Base-by-base conservation (phyloP, 2,888 invertebrate species). In the Azorinus chamasolen region DNA sequence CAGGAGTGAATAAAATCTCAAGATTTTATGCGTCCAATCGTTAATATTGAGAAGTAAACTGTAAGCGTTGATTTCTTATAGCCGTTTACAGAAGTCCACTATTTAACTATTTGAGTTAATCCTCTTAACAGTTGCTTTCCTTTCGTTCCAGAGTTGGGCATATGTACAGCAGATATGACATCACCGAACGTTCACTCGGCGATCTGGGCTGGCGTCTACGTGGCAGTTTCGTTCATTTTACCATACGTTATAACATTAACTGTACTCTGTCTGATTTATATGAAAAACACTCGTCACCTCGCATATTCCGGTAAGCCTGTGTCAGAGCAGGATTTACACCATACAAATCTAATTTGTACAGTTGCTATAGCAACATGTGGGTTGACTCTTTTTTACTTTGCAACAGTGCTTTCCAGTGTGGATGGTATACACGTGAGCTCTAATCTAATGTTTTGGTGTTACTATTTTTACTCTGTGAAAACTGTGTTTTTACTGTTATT, bases 101-200 rank as follows among this genome's bases (percentile, higher is more conserved):
- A n/a, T n/a, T n/a, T n/a, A n/a, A n/a, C n/a, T n/a, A n/a, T n/a
- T n/a, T n/a, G n/a, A n/a, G n/a, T n/a, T n/a, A n/a, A n/a, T n/a
- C n/a, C n/a, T n/a, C n/a, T n/a, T n/a, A n/a, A n/a, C n/a, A n/a
- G n/a, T n/a, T n/a, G n/a, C 12, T 20, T 41, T 53, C 58, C 25
- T 45, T n/a, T 32, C 10, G 32, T 79, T 84, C 27, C 79, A 84
- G 84, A 71, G 5, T 27, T 82, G 22, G 84, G 84, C 3, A 24
- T 78, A 10, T 84, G 84, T 32, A 62, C 70, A 12, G 71, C 76
- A 1, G 82, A 84, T 58, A 48, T 78, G 37, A 79, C 79, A 2
- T 74, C 82, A 16, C 72, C 78, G n/a, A 78, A 74, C 58, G 69
- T 70, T n/a, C 77, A 84, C 20, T 68, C 79, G 14, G 61, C 66